Evolutionary conservation across 2,797 vertebrate genomes (phyloP), one percentile per base, ranked within the genome.

Genomic region (Rhyacichthys aspro): DNA sequence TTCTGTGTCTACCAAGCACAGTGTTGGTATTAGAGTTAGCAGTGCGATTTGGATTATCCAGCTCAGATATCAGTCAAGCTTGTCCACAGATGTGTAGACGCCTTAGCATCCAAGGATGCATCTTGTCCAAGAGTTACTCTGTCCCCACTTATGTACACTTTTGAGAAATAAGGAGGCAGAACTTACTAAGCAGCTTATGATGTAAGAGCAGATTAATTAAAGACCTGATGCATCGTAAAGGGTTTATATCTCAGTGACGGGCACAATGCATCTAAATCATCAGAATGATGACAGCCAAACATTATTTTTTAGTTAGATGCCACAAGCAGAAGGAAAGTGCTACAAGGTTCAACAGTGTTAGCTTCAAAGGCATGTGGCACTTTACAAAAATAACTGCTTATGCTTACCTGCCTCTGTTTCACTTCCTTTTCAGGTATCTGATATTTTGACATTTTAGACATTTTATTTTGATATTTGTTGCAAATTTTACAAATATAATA

Each of bases 161-260:
- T 88, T 74, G 61, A 66, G 64, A 1, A 80, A 89, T 87, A 87
- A 87, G 77, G 82, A 32, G 19, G 68, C 55, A 74, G 72, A 77
- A 84, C 83, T 88, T 73, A 70, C 74, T 86, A 86, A 90, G 81
- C 50, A 42, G 85, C 85, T 88, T 87, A 86, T 56, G 79, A 86
- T 53, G 75, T 86, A 80, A 75, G 78, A 86, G 81, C 69, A 88
- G 87, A 90, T 90, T 89, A 87, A 91, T 90, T 88, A 88, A 86
- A 89, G 78, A 70, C 74, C 82, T 86, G 86, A 91, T 86, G 76
- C 75, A 83, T 70, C 67, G 79, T 85, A 82, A 85, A 79, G 59
- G 79, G 81, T 89, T 89, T 88, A 86, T 77, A 78, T 65, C 23
- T 28, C 4, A 28, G 23, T 86, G 74, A 87, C 80, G 85, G 70